phyloP scores from a whole-genome alignment of 2,888 invertebrate genomes.

The Calameuta filiformis region DNA sequence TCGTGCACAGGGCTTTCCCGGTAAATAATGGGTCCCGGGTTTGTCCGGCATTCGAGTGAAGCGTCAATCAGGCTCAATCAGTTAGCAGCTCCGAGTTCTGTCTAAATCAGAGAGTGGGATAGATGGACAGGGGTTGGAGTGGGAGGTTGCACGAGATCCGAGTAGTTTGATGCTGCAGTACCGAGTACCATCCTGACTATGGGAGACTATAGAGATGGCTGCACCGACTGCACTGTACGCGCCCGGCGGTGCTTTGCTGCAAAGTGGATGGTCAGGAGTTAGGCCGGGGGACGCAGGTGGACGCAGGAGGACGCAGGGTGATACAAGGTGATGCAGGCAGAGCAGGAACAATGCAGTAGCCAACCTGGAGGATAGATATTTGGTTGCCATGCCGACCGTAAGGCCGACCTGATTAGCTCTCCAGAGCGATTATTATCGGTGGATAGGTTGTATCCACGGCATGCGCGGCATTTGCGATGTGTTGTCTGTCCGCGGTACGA shows the following conservation, averaged over 20 bases:
- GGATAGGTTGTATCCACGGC: constrained; percentile 4
- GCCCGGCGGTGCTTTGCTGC: background rate
- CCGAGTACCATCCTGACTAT: too few relatives aligned
- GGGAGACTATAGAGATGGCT: too few relatives aligned
- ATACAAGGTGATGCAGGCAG: constrained; percentile 21
- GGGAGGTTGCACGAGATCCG: background rate
- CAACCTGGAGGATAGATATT: constrained; percentile 24
- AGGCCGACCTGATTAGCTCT: constrained; percentile 23
- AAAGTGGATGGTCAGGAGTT: constrained; percentile 10
- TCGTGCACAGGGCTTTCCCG: constrained; percentile 46
- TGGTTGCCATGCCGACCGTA: constrained; percentile 27
- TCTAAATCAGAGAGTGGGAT: constrained; percentile 53
- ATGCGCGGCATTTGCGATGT: background rate
- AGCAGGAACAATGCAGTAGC: constrained; percentile 23
- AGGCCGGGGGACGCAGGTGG: constrained; percentile 17
- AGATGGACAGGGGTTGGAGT: constrained; percentile 24
- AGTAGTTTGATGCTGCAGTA: too few relatives aligned
- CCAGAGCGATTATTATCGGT: background rate
- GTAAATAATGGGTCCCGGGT: constrained; percentile 61
- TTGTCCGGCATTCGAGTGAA: constrained; percentile 58
- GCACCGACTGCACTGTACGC: too few relatives aligned
- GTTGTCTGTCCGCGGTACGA: too few relatives aligned
- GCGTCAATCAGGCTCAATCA: constrained; percentile 64
- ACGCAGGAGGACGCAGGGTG: constrained; percentile 22
- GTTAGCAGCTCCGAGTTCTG: constrained; percentile 51